Evolutionary conservation across 2,797 vertebrate species (phyloP).

Genomic region (Lutjanus argentimaculatus): DNA sequence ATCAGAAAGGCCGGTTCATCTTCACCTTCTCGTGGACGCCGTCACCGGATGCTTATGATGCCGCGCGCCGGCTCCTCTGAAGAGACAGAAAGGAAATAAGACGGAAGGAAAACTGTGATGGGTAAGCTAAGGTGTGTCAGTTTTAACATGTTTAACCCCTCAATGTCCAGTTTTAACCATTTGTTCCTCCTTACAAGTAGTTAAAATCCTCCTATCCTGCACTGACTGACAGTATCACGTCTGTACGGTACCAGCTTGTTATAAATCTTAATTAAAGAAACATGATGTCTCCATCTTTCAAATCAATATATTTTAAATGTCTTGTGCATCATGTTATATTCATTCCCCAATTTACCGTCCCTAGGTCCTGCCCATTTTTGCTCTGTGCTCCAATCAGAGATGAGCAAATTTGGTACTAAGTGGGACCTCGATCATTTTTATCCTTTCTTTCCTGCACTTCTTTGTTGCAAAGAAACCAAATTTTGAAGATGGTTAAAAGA

Average conservation of each 20-base stretch:
- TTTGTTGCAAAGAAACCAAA: too few relatives aligned
- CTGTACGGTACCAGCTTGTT: too few relatives aligned
- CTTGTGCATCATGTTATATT: background rate
- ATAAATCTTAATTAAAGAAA: background rate
- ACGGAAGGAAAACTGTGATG: slow-evolving; percentile 50
- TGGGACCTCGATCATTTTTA: too few relatives aligned
- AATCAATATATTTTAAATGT: background rate
- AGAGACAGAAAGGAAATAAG: slow-evolving; percentile 47
- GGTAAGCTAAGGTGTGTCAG: slow-evolving; percentile 13
- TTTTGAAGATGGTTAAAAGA: too few relatives aligned
- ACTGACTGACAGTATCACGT: background rate
- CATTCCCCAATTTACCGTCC: background rate
- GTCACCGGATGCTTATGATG: slow-evolving; percentile 80
- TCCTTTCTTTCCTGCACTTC: too few relatives aligned
- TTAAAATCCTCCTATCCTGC: background rate
- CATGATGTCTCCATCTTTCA: too few relatives aligned
- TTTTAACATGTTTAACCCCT: slow-evolving; percentile 5
- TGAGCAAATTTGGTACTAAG: too few relatives aligned
- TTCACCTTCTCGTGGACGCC: slow-evolving; percentile 63
- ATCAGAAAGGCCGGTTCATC: slow-evolving; percentile 83
- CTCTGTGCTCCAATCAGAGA: too few relatives aligned
- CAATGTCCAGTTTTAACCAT: background rate
- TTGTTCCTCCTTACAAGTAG: background rate
- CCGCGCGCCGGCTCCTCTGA: slow-evolving; percentile 53
- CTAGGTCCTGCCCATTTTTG: too few relatives aligned